Percentiles rank a stretch among this genome's conserved stretches.
These are phyloP conservation scores for Leptoclinus maculatus DNA, from an alignment of 2,797 vertebrate species.

Conservation along the genomic window DNA sequence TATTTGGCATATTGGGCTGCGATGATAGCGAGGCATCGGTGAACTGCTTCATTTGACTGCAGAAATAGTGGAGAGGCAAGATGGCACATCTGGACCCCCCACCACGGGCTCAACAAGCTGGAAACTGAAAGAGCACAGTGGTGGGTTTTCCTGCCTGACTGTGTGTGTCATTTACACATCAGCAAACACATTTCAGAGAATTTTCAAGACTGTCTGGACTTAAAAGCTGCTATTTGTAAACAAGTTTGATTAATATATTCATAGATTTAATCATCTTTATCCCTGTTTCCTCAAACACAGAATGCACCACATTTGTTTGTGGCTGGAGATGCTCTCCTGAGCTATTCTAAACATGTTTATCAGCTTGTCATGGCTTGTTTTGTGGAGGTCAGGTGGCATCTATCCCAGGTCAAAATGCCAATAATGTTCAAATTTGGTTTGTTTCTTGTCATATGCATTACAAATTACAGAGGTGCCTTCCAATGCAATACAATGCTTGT, in stretches of 20 bases:
- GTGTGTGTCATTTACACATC: slow-evolving; percentile 10
- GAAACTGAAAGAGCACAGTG: slow-evolving; percentile 32
- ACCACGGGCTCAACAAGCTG: slow-evolving; percentile 51
- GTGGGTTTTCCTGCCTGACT: slow-evolving; percentile 5
- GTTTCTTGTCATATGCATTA: neutral
- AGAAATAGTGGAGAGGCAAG: slow-evolving; percentile 36
- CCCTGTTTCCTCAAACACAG: neutral
- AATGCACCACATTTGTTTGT: neutral
- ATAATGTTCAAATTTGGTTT: neutral
- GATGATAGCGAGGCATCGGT: slow-evolving; percentile 34
- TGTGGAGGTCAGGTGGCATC: neutral
- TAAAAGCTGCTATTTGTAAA: neutral
- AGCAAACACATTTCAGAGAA: neutral
- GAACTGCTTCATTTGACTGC: slow-evolving; percentile 58
- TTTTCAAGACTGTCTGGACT: neutral
- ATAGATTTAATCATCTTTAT: neutral
- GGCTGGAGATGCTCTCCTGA: neutral
- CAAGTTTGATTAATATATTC: neutral
- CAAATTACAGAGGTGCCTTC: neutral
- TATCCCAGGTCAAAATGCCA: neutral
- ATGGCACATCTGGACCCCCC: slow-evolving; percentile 56
- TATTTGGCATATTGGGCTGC: slow-evolving; percentile 62
- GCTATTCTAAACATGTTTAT: neutral
- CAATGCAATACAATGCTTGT: neutral
- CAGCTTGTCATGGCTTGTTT: neutral